Evolutionary conservation across 2,797 vertebrate species (phyloP).

Genomic region (Pachyuromys duprasi): DNA sequence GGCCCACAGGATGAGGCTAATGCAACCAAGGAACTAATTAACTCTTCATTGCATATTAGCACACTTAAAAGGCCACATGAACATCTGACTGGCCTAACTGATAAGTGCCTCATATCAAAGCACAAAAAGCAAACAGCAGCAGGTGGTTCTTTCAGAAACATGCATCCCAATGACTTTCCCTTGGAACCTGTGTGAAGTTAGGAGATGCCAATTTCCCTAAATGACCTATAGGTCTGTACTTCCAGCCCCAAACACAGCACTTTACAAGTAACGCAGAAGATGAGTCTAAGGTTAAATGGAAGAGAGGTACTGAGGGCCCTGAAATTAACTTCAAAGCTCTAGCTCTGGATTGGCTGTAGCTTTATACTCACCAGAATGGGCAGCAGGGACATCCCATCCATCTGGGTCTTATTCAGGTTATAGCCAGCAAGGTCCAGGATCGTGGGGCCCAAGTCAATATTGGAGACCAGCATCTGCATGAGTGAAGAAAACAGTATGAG

Average conservation of each 20-base stretch:
- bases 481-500: not conserved
- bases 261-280: slow-evolving; percentile 23
- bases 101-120: not conserved
- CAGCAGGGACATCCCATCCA: slow-evolving; percentile 97
- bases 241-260: not conserved
- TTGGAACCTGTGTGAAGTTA: not conserved
- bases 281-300: not conserved
- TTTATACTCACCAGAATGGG: slow-evolving; percentile 91
- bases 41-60: not conserved
- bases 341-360: not conserved
- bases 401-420: slow-evolving; percentile 93
- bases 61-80: not conserved
- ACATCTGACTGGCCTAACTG: not conserved
- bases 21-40: not conserved
- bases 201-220: not conserved
- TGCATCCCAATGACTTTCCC: not conserved
- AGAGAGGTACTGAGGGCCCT: not conserved
- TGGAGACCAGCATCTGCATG: slow-evolving; percentile 93
- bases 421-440: slow-evolving; percentile 97
- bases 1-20: not conserved
- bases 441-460: slow-evolving; percentile 97
- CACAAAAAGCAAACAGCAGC: too few species aligned
- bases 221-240: not conserved
- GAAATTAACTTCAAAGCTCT: not conserved
- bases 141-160: not conserved